Evolutionary conservation across 1,140 invertebrate genomes (phyloP).

Genomic region (Drosophila ficusphila): DNA sequence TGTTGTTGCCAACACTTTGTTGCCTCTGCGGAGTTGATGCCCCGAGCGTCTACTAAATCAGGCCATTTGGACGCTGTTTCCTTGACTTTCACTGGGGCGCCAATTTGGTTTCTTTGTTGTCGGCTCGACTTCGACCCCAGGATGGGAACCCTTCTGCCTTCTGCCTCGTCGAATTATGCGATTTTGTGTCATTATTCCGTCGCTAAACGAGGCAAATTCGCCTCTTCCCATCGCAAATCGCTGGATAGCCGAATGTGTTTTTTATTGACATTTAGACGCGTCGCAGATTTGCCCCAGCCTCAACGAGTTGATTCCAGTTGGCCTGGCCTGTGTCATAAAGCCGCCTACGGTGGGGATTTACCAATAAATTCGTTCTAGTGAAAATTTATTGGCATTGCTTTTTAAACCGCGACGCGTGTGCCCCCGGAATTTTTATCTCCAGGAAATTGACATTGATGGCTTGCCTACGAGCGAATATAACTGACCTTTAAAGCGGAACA

Average conservation of each 20-base stretch:
- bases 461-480: constrained; percentile 12
- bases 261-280: constrained; percentile 80
- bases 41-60: constrained; percentile 75
- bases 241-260: constrained; percentile 62
- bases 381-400: constrained; percentile 80
- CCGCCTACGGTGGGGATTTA: constrained; percentile 50
- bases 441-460: constrained; percentile 63
- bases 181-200: constrained; percentile 80
- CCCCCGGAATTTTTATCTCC: constrained; percentile 56
- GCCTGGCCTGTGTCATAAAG: constrained; percentile 67
- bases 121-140: constrained; percentile 13
- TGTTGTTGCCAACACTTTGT: constrained; percentile 42
- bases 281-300: constrained; percentile 58
- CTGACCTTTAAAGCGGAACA: constrained; percentile 60
- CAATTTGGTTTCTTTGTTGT: constrained; percentile 28
- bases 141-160: constrained; percentile 50
- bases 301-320: constrained; percentile 65
- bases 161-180: constrained; percentile 66
- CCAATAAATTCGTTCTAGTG: constrained; percentile 82
- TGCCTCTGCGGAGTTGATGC: constrained; percentile 25
- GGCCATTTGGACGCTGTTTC: constrained; percentile 64
- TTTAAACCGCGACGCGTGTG: constrained; percentile 79
- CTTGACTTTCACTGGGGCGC: constrained; percentile 46
- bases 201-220: constrained; percentile 68
- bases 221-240: constrained; percentile 23